Evolutionary conservation across 2,888 invertebrate species (phyloP).

Genomic region (Xylocampa areola): DNA sequence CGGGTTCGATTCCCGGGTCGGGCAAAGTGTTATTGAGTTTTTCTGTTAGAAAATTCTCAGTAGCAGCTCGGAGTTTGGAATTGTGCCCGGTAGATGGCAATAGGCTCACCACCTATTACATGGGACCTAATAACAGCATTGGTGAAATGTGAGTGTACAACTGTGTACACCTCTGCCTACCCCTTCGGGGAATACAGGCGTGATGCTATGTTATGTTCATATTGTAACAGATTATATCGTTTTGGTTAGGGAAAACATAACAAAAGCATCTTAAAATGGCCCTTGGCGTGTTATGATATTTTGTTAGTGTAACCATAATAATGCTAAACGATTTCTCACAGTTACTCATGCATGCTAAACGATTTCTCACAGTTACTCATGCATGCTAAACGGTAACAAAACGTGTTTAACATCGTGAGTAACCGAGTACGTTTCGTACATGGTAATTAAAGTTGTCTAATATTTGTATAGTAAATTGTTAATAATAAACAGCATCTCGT

Average conservation of each 20-base stretch:
- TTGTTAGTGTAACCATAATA: conserved; percentile 11
- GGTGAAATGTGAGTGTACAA: no score
- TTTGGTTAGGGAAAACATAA: background rate
- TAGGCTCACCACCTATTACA: no score
- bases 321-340: conserved; percentile 32
- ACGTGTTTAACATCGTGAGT: conserved; percentile 42
- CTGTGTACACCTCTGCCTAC: no score
- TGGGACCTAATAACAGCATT: no score
- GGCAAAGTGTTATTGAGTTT: no score
- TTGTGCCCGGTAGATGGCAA: no score
- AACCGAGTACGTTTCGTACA: conserved; percentile 21
- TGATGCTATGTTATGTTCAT: no score
- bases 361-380: conserved; percentile 17
- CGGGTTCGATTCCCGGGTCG: no score
- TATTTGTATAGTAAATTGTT: conserved; percentile 24
- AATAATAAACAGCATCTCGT: no score
- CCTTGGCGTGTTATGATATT: conserved; percentile 7
- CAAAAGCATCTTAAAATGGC: conserved; percentile 6
- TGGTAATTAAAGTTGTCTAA: conserved; percentile 21
- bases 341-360: conserved; percentile 25
- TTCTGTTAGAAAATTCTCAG: no score
- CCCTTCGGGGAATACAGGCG: no score
- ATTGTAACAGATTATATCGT: background rate
- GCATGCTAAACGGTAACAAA: conserved; percentile 4
- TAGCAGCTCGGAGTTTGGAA: no score